phyloP scores from a whole-genome alignment of 2,113 vertebrate species.

The Ctenomys sociabilis region DNA sequence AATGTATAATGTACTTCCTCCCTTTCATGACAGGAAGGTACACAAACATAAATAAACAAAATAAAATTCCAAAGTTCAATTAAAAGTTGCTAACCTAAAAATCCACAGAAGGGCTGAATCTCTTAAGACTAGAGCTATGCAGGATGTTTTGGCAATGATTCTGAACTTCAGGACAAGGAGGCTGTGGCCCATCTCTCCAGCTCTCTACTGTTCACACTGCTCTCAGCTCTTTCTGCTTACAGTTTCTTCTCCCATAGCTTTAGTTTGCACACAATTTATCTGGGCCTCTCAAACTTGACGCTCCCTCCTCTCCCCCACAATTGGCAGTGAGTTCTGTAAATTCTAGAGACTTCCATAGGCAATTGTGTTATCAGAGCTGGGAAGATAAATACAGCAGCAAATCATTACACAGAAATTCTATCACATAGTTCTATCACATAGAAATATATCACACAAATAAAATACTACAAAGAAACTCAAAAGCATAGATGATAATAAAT shows the following conservation, averaged over 20 bases:
- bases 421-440: not conserved
- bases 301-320: not conserved
- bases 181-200: not conserved
- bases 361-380: not conserved
- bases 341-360: not conserved
- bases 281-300: not conserved
- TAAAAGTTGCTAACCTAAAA: not conserved
- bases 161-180: not conserved
- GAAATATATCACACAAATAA: not conserved
- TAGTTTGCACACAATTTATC: not conserved
- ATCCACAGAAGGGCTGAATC: not conserved
- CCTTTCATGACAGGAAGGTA: not conserved
- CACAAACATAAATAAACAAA: not conserved
- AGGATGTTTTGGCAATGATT: not conserved
- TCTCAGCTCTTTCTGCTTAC: not conserved
- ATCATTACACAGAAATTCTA: not conserved
- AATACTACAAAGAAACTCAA: not conserved
- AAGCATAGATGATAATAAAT: not conserved
- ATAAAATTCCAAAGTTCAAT: slow-evolving; percentile 22
- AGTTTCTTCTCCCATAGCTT: not conserved
- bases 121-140: not conserved
- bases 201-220: not conserved
- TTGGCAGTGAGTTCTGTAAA: not conserved
- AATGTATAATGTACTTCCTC: not conserved
- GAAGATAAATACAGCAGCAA: not conserved